These are phyloP conservation scores for Peromyscus eremicus DNA, from an alignment of 2,797 vertebrate species.

Conservation along the genomic window DNA sequence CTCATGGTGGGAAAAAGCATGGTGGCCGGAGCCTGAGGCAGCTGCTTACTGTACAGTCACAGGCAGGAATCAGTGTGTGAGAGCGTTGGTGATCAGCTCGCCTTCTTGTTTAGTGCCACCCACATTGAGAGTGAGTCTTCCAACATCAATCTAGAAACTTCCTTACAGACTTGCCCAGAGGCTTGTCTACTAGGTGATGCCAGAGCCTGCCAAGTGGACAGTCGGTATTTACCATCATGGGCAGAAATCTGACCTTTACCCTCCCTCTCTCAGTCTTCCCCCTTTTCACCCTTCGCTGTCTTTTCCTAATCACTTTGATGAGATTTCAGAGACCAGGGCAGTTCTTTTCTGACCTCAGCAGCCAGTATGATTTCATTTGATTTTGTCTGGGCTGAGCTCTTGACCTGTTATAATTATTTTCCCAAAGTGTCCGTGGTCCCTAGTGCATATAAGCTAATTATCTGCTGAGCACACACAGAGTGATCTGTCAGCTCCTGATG, in stretches of 20 bases:
- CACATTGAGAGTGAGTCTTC: neutral
- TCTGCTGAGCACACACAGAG: neutral
- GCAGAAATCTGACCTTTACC: neutral
- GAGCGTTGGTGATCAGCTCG: neutral
- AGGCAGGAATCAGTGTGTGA: neutral
- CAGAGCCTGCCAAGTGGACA: neutral
- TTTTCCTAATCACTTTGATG: conserved; percentile 58
- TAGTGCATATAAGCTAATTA: conserved; percentile 42
- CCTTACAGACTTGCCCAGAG: neutral
- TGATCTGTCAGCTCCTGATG: neutral
- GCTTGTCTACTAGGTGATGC: neutral
- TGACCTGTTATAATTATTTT: conserved; percentile 67
- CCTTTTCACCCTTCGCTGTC: neutral
- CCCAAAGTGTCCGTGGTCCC: conserved; percentile 51
- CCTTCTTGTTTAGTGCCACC: neutral
- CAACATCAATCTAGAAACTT: neutral
- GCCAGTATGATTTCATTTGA: conserved; percentile 63
- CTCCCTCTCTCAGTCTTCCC: neutral
- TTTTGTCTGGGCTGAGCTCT: conserved; percentile 61
- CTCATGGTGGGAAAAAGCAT: neutral
- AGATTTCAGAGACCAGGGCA: conserved; percentile 53
- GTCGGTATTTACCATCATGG: neutral
- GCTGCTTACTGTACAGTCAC: neutral
- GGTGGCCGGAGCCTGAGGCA: neutral
- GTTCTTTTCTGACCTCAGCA: conserved; percentile 48